Evolutionary conservation across 2,113 vertebrate genomes (phyloP).

Genomic region (Tupaia chinensis): DNA sequence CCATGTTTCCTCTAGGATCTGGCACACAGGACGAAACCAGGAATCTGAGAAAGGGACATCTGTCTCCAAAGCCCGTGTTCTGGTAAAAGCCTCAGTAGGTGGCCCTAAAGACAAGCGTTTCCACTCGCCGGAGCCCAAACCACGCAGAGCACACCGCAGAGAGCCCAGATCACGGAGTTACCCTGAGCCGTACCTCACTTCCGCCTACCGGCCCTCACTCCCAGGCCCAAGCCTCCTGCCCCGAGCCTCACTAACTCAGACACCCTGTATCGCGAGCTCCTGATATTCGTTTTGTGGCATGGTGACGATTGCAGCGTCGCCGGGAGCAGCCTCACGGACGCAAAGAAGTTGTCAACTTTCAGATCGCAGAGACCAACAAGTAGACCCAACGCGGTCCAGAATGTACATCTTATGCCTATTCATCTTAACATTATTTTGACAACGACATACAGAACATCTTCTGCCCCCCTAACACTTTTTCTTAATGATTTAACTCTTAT

Average conservation of each 20-base stretch:
- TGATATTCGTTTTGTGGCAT: slow-evolving; percentile 72
- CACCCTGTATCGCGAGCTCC: accelerated
- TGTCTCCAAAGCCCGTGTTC: too few species aligned
- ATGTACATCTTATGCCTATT: background rate
- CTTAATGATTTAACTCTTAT: background rate
- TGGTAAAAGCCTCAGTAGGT: accelerated
- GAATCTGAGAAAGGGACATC: background rate
- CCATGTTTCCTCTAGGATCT: too few species aligned
- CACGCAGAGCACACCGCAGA: too few species aligned
- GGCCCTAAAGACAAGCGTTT: background rate
- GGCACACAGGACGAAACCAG: background rate
- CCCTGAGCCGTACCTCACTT: background rate
- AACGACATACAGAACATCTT: background rate
- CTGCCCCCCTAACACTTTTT: background rate
- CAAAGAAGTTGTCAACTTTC: background rate
- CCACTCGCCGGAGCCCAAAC: background rate
- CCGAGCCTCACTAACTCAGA: background rate
- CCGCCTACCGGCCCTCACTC: background rate
- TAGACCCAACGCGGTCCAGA: accelerated
- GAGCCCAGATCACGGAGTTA: background rate
- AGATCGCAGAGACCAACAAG: background rate
- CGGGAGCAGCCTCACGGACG: accelerated
- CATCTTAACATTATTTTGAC: background rate
- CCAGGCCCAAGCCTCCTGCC: accelerated
- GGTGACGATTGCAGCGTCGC: background rate